Evolutionary conservation across 2,113 vertebrate species (phyloP).

Genomic region (Gnathonemus longibarbis): DNA sequence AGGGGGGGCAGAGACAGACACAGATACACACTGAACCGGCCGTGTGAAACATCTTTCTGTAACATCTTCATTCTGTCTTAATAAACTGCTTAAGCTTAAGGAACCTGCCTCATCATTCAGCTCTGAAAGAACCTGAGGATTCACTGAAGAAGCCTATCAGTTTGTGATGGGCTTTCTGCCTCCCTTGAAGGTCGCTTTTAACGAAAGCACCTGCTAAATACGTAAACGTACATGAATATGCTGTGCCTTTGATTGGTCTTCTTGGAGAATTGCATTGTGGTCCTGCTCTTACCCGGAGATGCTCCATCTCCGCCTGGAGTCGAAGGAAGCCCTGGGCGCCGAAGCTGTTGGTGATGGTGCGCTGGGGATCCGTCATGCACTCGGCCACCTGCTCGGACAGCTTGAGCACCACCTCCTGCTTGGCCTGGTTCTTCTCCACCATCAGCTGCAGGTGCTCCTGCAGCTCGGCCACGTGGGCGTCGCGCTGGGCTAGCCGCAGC

Average conservation of each 20-base stretch:
- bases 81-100: not conserved
- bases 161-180: not conserved
- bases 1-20: not conserved
- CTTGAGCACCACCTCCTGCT: constrained; percentile 80
- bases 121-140: not conserved
- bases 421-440: constrained; percentile 78
- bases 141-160: not conserved
- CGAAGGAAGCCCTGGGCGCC: constrained; percentile 50
- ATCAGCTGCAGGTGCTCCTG: constrained; percentile 60
- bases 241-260: not conserved
- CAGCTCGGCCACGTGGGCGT: constrained; percentile 63
- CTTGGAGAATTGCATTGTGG: not conserved
- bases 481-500: constrained; percentile 52
- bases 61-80: not conserved
- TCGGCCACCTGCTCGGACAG: constrained; percentile 69
- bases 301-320: constrained; percentile 66
- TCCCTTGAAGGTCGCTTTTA: not conserved
- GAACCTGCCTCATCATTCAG: not conserved
- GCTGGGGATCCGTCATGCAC: constrained; percentile 38
- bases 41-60: not conserved
- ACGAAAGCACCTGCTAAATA: not conserved
- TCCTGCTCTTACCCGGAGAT: constrained; percentile 67
- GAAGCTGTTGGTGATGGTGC: constrained; percentile 8
- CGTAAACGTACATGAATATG: not conserved
- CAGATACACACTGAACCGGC: not conserved